These are phyloP conservation scores for Halcyon smyrnensis DNA, from an alignment of 2,797 vertebrate species.

Conservation along the genomic window DNA sequence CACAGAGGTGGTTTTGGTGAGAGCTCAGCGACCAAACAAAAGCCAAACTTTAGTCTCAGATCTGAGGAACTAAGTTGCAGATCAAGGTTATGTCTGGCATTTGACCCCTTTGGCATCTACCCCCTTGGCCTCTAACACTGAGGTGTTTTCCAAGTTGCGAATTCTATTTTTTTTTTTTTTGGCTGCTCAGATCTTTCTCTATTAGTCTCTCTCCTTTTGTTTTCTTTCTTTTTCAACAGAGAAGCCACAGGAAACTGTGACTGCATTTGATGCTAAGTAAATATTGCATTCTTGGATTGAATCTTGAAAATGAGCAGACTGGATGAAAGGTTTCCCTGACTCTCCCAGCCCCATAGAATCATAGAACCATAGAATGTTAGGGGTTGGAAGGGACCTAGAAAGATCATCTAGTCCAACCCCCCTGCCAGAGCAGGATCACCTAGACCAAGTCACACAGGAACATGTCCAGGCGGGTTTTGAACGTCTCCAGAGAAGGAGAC, in stretches of 20 bases:
- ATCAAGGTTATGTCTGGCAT: neutral
- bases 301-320: neutral
- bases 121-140: neutral
- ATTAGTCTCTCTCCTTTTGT: neutral
- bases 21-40: neutral
- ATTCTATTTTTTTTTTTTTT: neutral
- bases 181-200: neutral
- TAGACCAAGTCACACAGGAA: too few relatives aligned
- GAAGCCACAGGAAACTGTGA: neutral
- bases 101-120: neutral
- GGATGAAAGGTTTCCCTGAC: constrained; percentile 19
- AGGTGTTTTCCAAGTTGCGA: neutral
- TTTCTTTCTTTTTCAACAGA: neutral
- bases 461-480: too few relatives aligned
- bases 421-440: too few relatives aligned
- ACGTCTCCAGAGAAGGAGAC: too few relatives aligned
- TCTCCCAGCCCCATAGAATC: neutral
- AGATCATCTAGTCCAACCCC: too few relatives aligned
- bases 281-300: neutral
- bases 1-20: neutral
- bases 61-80: neutral
- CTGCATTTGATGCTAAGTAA: neutral
- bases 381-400: too few relatives aligned
- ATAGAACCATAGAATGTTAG: too few relatives aligned
- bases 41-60: neutral